Conservation (phyloP, 1,140 invertebrate genomes). For the Drosophila hydei region DNA sequence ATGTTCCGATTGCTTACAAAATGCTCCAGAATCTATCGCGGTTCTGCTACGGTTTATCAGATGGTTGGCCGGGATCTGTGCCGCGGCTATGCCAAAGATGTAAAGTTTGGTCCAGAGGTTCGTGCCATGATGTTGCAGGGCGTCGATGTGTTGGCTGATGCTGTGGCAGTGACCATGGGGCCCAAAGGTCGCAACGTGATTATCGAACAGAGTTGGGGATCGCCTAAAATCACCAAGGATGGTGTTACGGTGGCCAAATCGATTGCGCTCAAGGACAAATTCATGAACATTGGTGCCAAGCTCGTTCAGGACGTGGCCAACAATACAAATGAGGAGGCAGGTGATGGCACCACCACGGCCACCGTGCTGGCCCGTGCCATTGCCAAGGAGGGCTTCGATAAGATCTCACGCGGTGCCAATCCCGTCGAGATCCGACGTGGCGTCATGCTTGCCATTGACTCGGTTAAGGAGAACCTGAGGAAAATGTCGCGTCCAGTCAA, state of each 20-base stretch:
- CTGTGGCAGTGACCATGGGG: slow-evolving; percentile 99
- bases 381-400: slow-evolving; percentile 99
- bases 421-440: slow-evolving; percentile 98
- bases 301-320: slow-evolving; percentile 99
- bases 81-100: slow-evolving; percentile 91
- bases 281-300: slow-evolving; percentile 99
- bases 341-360: slow-evolving; percentile 99
- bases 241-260: slow-evolving; percentile 99
- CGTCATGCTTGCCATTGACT: slow-evolving; percentile 98
- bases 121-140: slow-evolving; percentile 98
- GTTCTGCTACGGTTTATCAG: slow-evolving; percentile 9
- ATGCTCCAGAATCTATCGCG: slow-evolving; percentile 2
- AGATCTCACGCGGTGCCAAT: slow-evolving; percentile 98
- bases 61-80: slow-evolving; percentile 2
- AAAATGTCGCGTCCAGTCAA: slow-evolving; percentile 96
- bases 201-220: slow-evolving; percentile 99
- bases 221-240: slow-evolving; percentile 99
- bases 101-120: slow-evolving; percentile 98
- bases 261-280: slow-evolving; percentile 99
- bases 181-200: slow-evolving; percentile 99
- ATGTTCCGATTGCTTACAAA: slow-evolving; percentile 56
- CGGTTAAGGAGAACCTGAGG: slow-evolving; percentile 94
- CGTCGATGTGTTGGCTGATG: slow-evolving; percentile 98
- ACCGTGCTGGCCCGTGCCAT: slow-evolving; percentile 98
- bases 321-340: slow-evolving; percentile 99